Base-by-base conservation (phyloP, 92 coral and sea anemone species). In the Zoanthus sociatus region DNA sequence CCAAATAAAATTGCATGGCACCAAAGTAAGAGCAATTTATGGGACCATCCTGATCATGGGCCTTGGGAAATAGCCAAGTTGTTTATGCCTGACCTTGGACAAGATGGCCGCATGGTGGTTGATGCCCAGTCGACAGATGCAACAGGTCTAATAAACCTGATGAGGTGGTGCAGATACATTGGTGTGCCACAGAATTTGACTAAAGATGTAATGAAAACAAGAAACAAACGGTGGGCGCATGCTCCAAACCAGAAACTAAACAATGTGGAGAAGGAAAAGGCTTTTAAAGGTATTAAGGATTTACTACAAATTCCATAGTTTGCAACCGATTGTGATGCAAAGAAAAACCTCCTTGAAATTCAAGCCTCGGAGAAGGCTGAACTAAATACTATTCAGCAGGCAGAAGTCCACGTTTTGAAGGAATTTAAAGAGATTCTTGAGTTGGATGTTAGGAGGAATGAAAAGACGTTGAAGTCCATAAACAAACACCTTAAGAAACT, bases 201-300 rank as follows among this genome's bases (percentile, higher is more conserved):
- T 45, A 51, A 53, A 17, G 72, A 76, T n/a, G 91, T 88, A 20
- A 77, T 82, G 55, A 33, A 72, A 37, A 56, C 54, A 44, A 82
- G 91, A 37, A 88, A 88, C 78, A 76, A 1, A 4, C 58, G 42
- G 30, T 88, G 79, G 83, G 91, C 91, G 20, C 91, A 82, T 33
- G 44, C 53, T 16, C 70, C 67, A 8, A 73, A 20, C 16, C 74
- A 32, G 53, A 71, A 21, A 58, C 12, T 87, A 12, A n/a, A 60
- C 54, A 84, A 37, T 30, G 68, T 51, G 18, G 81, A 78, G 30
- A 87, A 87, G 54, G 73, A 82, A n/a, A 58, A 70, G 0, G 91
- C 91, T 58, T 82, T 82, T 31, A 15, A n/a, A 11, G 56, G 33
- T 9, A 51, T 88, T 20, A 73, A 76, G 48, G 61, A 64, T 42